phyloP scores from a whole-genome alignment of 2,113 vertebrate species.

The Catagonus wagneri region DNA sequence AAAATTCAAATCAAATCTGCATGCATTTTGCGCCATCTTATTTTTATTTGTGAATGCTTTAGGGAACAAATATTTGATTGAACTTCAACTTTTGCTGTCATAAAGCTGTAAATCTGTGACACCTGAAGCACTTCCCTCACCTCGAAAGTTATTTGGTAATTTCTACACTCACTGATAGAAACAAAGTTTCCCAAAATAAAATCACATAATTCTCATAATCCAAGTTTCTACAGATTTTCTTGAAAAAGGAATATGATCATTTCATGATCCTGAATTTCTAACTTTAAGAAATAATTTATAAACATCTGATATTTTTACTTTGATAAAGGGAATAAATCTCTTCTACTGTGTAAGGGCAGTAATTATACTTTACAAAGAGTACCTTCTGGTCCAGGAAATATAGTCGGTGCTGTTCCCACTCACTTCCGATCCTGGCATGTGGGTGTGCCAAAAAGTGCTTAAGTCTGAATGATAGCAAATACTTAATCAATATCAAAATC shows the following conservation, averaged over 20 bases:
- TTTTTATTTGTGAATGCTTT: conserved; percentile 1
- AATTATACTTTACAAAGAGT: not conserved
- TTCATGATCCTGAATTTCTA: not conserved
- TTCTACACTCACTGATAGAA: not conserved
- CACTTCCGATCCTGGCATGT: not conserved
- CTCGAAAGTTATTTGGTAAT: not conserved
- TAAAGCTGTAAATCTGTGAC: not conserved
- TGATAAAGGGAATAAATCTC: not conserved
- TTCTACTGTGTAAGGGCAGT: not conserved
- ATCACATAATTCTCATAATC: not conserved
- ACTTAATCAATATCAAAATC: not conserved
- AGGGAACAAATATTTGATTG: not conserved
- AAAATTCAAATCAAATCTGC: not conserved
- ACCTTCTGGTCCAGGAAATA: not conserved
- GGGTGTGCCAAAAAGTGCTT: not conserved
- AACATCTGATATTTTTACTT: not conserved
- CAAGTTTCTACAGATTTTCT: not conserved
- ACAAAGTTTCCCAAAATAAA: not conserved
- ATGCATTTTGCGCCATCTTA: not conserved
- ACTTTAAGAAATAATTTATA: not conserved
- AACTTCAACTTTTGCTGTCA: not conserved
- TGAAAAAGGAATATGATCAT: not conserved
- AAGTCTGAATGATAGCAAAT: not conserved
- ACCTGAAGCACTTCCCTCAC: not conserved
- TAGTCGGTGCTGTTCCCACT: not conserved